Evolutionary conservation across 2,888 invertebrate genomes (phyloP), one percentile per base, ranked within the genome.

Genomic region (Tenthredo scrophulariae): DNA sequence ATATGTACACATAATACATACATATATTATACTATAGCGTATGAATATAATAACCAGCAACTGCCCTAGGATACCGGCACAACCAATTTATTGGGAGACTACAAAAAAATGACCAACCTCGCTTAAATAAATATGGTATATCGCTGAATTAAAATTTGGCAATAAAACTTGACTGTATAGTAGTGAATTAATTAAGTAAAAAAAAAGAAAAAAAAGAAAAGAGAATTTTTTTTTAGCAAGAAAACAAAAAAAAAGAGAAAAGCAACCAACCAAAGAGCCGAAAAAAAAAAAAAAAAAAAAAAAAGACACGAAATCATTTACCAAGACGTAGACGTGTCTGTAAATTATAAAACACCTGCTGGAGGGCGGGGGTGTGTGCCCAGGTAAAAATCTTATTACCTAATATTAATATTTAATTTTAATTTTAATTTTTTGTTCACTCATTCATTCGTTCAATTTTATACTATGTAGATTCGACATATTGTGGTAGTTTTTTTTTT

Each of bases 21-120:
- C 58, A 72, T 85, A 86, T 86, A 85, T 87, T 87, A 85, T 85
- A 88, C 85, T 15, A 29, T 22, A 37, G 22, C 15, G 33, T 62
- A 37, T n/a, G 40, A 40, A 80, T 88, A 91, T 88, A 91, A 90
- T 89, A 91, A 90, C 91, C 90, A 91, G 90, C 90, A 91, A 90
- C 91, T 91, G 91, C 91, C 90, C 85, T 91, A 91, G 88, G 89
- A 90, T 90, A 89, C 85, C 87, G 89, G 87, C 88, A 87, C 87
- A 88, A 88, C 87, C 87, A 87, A 89, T 87, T 87, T 29, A 29
- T 33, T 50, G 85, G 84, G 86, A 86, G 87, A 58, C 79, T 82
- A 22, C 67, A 83, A 67, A 83, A 67, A 83, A 67, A 67, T 46
- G 18, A n/a, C 18, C 18, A 54, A 54, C 18, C 54, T 54, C 54